Evolutionary conservation across 2,797 vertebrate genomes (phyloP), one percentile per base, ranked within the genome.

Genomic region (Melanitta fusca): DNA sequence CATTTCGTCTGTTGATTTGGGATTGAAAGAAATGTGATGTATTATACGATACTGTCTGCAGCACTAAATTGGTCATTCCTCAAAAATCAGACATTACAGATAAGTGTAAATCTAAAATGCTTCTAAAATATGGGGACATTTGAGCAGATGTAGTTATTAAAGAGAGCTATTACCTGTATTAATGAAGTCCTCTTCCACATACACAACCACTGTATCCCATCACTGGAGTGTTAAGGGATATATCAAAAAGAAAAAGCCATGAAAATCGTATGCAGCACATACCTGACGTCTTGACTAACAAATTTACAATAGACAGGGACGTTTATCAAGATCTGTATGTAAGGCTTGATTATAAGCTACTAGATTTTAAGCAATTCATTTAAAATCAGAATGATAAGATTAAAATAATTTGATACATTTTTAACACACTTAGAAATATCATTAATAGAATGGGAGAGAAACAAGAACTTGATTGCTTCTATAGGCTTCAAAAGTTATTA

Each of bases 361-460:
- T 36, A 65, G 14, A 8, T 60, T 75, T 88, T 72, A 88, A 91
- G 51, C 18, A 90, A 75, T 61, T 84, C 36, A 69, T 80, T 83
- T 65, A 30, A 91, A 94, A 88, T 72, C 36, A 41, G 32, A 81
- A 79, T 3, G 20, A 34, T 85, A 88, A 71, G 39, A 78, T 22
- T 66, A 89, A 74, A 91, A 84, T 20, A 71, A 92, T 73, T 17
- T 57, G 83, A 74, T 61, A 75, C 18, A 69, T 90, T 93, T 62
- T 93, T 47, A 89, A 92, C 85, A 73, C 74, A 45, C 38, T 86
- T 82, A 66, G 81, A 84, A 93, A 82, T 85, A 87, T 81, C 16
- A 13, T 54, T 80, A 81, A 58, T 22, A 72, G 74, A 79, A 66
- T 30, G 56, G 28, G 27, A 80, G n/a, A 84, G 60, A 91, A 84